Base-by-base conservation (phyloP, 2,797 vertebrate species). In the Coranthus polyacanthus region DNA sequence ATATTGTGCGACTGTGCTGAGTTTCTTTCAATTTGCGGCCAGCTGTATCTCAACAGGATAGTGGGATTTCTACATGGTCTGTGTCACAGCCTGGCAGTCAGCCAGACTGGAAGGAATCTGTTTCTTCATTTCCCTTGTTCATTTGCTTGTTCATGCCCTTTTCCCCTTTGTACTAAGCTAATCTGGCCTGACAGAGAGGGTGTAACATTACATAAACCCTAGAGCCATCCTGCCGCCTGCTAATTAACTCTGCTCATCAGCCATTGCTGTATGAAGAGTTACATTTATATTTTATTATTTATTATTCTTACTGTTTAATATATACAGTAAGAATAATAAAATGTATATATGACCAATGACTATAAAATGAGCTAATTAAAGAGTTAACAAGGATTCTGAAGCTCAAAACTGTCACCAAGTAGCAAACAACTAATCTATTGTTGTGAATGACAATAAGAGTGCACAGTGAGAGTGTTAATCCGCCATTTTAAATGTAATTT, bases 171-270 rank as follows among this genome's bases (percentile, higher is more conserved):
- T 70, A 17, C 59, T 63, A 38, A 55, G 62, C 67, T 90, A 81
- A 90, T 89, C 78, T 82, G 84, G 68, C 75, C 73, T 90, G 88
- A 92, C 86, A 91, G 73, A 79, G 81, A 78, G 83, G 76, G 79
- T 84, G 79, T 89, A 79, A 87, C 67, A 71, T 87, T 89, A 86
- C 80, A 88, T 83, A 84, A 88, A 85, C 77, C 88, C 83, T 46
- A 51, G 59, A 90, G 88, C 68, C 59, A 70, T 78, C 39, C 66
- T 81, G 69, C 56, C 3, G 13, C 78, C 68, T 61, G 56, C 78
- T 90, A 84, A 90, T 90, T 87, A 89, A 80, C 83, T 86, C 68
- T 71, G 72, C 44, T 86, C 68, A 80, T 89, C 75, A 83, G 47
- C 67, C 65, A 56, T 64, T 57, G 64, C 68, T 42, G 39, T 56